phyloP scores from a whole-genome alignment of 2,113 vertebrate species.

The Otus sunia region DNA sequence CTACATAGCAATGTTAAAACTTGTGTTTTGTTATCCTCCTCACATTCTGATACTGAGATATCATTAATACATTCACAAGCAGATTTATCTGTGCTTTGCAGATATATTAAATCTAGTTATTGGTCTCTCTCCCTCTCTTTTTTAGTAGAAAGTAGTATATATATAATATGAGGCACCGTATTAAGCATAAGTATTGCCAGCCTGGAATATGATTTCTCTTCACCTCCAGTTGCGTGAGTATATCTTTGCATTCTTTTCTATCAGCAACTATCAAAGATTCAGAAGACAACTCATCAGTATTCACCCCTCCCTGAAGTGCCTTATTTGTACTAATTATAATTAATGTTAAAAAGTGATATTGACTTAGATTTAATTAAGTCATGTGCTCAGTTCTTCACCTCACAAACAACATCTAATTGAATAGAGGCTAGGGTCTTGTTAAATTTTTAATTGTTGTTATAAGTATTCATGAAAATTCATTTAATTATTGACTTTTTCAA shows the following conservation, averaged over 20 bases:
- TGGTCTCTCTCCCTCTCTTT: not conserved
- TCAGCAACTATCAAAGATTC: not conserved
- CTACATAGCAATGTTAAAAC: not conserved
- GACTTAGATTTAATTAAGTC: not conserved
- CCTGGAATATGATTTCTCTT: not conserved
- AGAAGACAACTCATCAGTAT: not conserved
- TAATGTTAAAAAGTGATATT: not conserved
- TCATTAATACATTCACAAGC: not conserved
- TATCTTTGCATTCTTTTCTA: not conserved
- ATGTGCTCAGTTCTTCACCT: not conserved
- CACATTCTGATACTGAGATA: not conserved
- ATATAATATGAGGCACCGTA: not conserved
- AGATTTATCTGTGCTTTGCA: conserved; percentile 49
- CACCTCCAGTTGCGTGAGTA: not conserved
- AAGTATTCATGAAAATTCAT: not conserved
- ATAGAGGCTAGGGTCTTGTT: not conserved
- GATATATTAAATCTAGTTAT: not conserved
- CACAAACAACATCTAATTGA: not conserved
- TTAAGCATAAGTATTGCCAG: not conserved
- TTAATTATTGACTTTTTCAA: not conserved
- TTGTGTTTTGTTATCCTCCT: not conserved
- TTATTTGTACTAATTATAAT: not conserved
- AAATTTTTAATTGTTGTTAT: not conserved
- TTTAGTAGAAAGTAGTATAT: not conserved
- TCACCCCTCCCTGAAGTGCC: not conserved